A percentile compares a stretch with the other conserved stretches of the same genome.
These are phyloP conservation scores for Hofmannophila pseudospretella DNA, from an alignment of 2,888 invertebrate species.

Conservation along the genomic window DNA sequence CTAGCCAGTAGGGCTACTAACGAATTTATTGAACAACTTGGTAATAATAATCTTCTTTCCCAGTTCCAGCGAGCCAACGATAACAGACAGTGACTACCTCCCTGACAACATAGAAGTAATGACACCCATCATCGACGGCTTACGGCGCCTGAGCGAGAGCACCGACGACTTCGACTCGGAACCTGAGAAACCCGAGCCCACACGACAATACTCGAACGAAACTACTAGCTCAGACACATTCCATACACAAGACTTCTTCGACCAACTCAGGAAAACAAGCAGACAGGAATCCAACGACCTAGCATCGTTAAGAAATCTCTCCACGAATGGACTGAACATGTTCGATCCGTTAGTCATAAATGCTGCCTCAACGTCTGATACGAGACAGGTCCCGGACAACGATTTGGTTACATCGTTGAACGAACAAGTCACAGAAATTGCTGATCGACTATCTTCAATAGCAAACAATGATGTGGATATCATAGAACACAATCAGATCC, in stretches of 20 bases:
- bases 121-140: constrained; percentile 67
- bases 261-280: constrained; percentile 49
- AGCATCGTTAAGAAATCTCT: constrained; percentile 62
- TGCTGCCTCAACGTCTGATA: constrained; percentile 51
- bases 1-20: too few species aligned
- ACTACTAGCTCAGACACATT: constrained; percentile 47
- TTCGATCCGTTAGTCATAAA: constrained; percentile 70
- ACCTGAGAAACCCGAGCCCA: constrained; percentile 27
- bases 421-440: constrained; percentile 72
- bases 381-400: constrained; percentile 60
- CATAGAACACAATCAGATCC: constrained; percentile 46
- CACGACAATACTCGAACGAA: constrained; percentile 30
- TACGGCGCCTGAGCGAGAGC: constrained; percentile 48
- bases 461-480: constrained; percentile 53
- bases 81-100: constrained; percentile 63
- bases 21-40: too few species aligned
- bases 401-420: constrained; percentile 68
- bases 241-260: constrained; percentile 27
- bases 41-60: too few species aligned
- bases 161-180: constrained; percentile 36
- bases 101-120: constrained; percentile 72
- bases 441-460: constrained; percentile 65
- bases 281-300: constrained; percentile 53
- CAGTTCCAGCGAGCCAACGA: constrained; percentile 60
- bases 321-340: constrained; percentile 69